Evolutionary conservation across 2,113 vertebrate genomes (phyloP).

Genomic region (Hassar affinis): DNA sequence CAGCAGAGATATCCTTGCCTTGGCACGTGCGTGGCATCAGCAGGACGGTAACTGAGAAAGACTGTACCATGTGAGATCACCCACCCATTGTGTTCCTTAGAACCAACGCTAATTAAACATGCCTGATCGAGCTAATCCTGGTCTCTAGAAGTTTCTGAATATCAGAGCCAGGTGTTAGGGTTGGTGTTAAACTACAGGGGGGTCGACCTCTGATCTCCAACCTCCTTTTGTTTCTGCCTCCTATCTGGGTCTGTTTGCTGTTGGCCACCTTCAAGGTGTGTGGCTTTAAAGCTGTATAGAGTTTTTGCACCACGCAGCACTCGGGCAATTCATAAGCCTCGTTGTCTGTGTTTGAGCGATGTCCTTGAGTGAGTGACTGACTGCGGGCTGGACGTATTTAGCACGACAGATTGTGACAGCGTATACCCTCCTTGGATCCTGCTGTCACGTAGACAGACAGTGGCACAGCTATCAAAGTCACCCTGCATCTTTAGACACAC

Average conservation of each 20-base stretch:
- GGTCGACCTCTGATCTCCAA: background rate
- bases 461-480: background rate
- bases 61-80: background rate
- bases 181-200: background rate
- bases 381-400: conserved; percentile 37
- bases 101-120: background rate
- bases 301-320: conserved; percentile 42
- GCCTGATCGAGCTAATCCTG: background rate
- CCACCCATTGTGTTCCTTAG: background rate
- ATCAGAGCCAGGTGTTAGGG: conserved; percentile 11
- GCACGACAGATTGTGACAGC: conserved; percentile 29
- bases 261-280: conserved; percentile 33
- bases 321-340: conserved; percentile 54
- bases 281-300: conserved; percentile 18
- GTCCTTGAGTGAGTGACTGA: conserved; percentile 62
- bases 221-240: background rate
- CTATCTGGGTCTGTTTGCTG: conserved; percentile 9
- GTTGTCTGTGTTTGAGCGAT: conserved; percentile 62
- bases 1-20: background rate
- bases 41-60: background rate
- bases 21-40: background rate
- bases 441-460: conserved; percentile 2
- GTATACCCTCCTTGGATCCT: conserved; percentile 19
- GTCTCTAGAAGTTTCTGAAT: background rate
- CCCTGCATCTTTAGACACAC: conserved; percentile 11